Evolutionary conservation across 2,888 invertebrate genomes (phyloP).

Genomic region (Drosophila borborema): DNA sequence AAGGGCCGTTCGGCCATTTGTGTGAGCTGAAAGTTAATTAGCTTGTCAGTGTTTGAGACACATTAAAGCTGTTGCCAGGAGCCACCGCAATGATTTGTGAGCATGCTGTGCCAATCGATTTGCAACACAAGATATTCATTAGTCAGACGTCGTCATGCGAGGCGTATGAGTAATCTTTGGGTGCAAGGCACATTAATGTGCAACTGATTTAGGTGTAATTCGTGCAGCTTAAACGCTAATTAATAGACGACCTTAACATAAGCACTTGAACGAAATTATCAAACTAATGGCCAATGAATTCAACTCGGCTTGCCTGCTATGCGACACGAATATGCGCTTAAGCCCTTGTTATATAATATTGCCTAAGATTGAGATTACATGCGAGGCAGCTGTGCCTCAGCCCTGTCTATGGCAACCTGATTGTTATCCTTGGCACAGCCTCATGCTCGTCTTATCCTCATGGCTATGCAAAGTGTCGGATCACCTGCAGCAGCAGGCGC

Average conservation of each 20-base stretch:
- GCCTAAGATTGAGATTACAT: slow-evolving; percentile 38
- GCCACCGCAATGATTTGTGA: slow-evolving; percentile 7
- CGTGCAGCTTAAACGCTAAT: slow-evolving; percentile 37
- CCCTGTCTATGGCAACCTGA: slow-evolving; percentile 15
- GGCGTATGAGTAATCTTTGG: slow-evolving; percentile 43
- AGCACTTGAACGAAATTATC: slow-evolving; percentile 52
- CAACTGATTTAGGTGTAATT: slow-evolving; percentile 27
- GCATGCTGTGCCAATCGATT: slow-evolving; percentile 6
- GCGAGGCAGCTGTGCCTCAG: slow-evolving; percentile 13
- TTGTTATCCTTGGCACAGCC: slow-evolving; percentile 30
- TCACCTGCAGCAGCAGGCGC: slow-evolving; percentile 31
- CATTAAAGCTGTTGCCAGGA: slow-evolving; percentile 27
- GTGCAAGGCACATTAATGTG: slow-evolving; percentile 22
- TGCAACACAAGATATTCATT: slow-evolving; percentile 22
- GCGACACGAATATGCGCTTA: slow-evolving; percentile 48
- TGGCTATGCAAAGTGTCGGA: slow-evolving; percentile 25
- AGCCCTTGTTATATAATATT: slow-evolving; percentile 59
- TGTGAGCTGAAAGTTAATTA: slow-evolving; percentile 51
- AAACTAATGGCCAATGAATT: slow-evolving; percentile 65
- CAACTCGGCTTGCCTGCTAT: slow-evolving; percentile 39
- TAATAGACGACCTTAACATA: slow-evolving; percentile 30
- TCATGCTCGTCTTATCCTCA: slow-evolving; percentile 18
- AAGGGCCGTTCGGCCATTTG: slow-evolving; percentile 5
- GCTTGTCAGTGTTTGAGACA: slow-evolving; percentile 35
- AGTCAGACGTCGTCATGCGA: background rate